phyloP scores from a whole-genome alignment of 2,888 invertebrate species.

The Colostygia pectinataria region DNA sequence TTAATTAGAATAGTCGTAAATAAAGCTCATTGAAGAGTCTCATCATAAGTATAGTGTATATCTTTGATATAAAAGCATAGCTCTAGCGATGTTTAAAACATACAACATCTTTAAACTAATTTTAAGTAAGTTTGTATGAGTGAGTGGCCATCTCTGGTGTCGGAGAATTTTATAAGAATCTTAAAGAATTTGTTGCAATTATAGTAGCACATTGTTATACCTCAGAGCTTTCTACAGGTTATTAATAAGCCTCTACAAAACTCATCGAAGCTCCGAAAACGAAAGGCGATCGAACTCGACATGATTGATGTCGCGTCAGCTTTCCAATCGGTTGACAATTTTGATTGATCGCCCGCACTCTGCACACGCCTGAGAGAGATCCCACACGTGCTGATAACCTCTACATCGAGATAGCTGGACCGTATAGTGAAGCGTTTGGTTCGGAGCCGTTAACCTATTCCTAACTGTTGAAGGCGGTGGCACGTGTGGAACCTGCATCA shows the following conservation, averaged over 20 bases:
- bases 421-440: not conserved
- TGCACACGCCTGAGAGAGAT: constrained; percentile 47
- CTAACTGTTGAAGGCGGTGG: not conserved
- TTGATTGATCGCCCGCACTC: constrained; percentile 71
- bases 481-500: constrained; percentile 11
- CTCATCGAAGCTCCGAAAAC: constrained; percentile 39
- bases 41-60: not conserved
- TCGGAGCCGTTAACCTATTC: not conserved
- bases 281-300: constrained; percentile 45
- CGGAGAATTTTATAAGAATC: no score
- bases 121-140: no score
- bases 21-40: not conserved
- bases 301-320: constrained; percentile 75
- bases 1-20: constrained; percentile 11
- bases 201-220: no score
- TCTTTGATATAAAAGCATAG: no score
- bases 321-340: constrained; percentile 79
- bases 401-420: not conserved
- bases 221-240: no score
- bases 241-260: constrained; percentile 27
- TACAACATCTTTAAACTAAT: no score
- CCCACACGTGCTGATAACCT: constrained; percentile 2
- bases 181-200: no score
- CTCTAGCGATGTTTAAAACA: no score
- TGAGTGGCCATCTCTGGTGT: no score